Evolutionary conservation across 2,797 vertebrate genomes (phyloP).

Genomic region (Sebastiscus albofasciatus): DNA sequence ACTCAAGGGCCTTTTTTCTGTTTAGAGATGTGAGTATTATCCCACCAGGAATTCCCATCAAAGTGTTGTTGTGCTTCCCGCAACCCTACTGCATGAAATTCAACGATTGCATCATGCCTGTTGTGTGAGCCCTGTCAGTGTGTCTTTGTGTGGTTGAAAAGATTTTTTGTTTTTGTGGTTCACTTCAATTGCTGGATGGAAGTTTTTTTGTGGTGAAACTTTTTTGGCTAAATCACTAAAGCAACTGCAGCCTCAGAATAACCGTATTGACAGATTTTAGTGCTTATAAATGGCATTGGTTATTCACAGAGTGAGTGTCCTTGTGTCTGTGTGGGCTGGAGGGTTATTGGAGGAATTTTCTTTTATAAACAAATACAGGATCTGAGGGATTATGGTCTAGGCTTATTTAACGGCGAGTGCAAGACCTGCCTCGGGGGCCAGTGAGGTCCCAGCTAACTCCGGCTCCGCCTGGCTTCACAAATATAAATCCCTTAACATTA

Average conservation of each 20-base stretch:
- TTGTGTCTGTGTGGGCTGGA: constrained; percentile 74
- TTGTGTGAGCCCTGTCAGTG: constrained; percentile 42
- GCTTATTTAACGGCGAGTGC: constrained; percentile 74
- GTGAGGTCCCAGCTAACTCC: constrained; percentile 54
- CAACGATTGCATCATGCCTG: constrained; percentile 41
- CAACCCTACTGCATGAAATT: constrained; percentile 62
- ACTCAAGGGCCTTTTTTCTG: constrained; percentile 59
- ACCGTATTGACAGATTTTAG: constrained; percentile 36
- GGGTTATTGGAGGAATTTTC: constrained; percentile 75
- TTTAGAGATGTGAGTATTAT: constrained; percentile 72
- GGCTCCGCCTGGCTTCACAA: constrained; percentile 54
- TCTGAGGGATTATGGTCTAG: constrained; percentile 76
- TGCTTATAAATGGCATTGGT: constrained; percentile 30
- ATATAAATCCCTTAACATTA: constrained; percentile 54
- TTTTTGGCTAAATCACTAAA: constrained; percentile 37
- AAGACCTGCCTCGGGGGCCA: constrained; percentile 66
- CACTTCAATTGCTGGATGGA: constrained; percentile 10
- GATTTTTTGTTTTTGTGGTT: background rate
- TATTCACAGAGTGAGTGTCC: constrained; percentile 53
- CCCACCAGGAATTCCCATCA: constrained; percentile 27
- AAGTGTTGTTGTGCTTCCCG: constrained; percentile 42
- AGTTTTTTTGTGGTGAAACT: background rate
- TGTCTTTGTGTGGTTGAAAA: constrained; percentile 26
- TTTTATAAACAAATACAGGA: constrained; percentile 80
- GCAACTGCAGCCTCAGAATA: constrained; percentile 18